These are phyloP conservation scores for Poeciliopsis occidentalis DNA, from an alignment of 2,113 vertebrate species.

Conservation along the genomic window DNA sequence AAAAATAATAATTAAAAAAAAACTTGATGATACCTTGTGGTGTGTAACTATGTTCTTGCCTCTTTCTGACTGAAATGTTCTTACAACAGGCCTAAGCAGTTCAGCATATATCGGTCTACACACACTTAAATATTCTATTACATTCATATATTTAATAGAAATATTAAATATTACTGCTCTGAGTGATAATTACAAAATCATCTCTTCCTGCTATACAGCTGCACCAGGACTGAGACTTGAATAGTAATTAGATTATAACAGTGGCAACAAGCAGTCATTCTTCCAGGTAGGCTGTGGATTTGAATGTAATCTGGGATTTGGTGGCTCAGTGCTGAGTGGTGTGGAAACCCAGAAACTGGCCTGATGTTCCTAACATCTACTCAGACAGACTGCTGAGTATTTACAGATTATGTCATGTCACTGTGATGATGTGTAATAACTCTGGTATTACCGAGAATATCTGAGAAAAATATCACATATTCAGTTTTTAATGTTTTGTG, in stretches of 20 bases:
- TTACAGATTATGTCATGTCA: constrained; percentile 39
- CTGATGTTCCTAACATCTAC: constrained; percentile 31
- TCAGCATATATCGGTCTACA: neutral
- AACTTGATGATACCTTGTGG: neutral
- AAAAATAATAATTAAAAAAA: too few species aligned
- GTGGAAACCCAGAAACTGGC: constrained; percentile 69
- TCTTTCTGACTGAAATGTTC: neutral
- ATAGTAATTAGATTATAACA: constrained; percentile 71
- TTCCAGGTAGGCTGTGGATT: constrained; percentile 71
- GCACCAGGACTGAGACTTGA: constrained; percentile 9
- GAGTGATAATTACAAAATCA: neutral
- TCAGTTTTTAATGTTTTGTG: neutral
- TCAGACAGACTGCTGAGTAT: constrained; percentile 1
- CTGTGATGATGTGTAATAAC: constrained; percentile 14
- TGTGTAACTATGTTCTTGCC: neutral
- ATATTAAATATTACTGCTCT: too few species aligned
- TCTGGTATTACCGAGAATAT: neutral
- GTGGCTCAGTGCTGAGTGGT: constrained; percentile 76
- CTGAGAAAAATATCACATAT: neutral
- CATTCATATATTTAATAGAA: neutral
- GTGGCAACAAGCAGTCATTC: constrained; percentile 47
- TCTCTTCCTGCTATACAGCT: neutral
- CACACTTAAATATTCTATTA: neutral
- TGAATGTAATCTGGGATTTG: constrained; percentile 78
- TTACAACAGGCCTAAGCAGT: neutral